A percentile compares a stretch with the other conserved stretches of the same genome.
Conservation (phyloP, 2,797 vertebrate genomes). For the Silurus aristotelis region DNA sequence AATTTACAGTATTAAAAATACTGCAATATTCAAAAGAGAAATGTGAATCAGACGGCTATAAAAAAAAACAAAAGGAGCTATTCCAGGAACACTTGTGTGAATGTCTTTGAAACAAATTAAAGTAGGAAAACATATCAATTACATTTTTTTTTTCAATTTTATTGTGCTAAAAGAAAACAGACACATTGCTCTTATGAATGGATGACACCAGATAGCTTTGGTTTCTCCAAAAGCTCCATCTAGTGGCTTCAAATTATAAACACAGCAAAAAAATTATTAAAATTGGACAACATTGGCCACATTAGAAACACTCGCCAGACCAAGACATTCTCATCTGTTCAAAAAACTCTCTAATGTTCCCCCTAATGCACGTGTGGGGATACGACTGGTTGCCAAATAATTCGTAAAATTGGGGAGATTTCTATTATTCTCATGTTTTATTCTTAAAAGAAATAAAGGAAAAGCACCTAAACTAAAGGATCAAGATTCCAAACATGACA, state of each 20-base stretch:
- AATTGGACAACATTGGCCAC: neutral
- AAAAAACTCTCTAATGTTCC: no score
- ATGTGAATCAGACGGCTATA: neutral
- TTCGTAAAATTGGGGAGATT: no score
- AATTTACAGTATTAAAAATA: constrained; percentile 74
- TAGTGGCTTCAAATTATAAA: constrained; percentile 59
- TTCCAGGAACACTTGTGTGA: neutral
- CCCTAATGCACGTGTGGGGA: no score
- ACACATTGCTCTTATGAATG: constrained; percentile 55
- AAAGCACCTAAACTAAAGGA: neutral
- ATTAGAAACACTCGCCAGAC: neutral
- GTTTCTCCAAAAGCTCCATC: constrained; percentile 70
- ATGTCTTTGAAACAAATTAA: neutral
- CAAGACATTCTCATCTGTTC: neutral
- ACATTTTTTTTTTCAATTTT: neutral
- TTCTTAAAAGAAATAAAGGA: neutral
- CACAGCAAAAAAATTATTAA: neutral
- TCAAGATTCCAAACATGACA: neutral
- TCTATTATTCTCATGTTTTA: no score
- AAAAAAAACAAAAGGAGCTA: constrained; percentile 3
- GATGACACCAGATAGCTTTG: constrained; percentile 57
- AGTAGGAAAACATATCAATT: constrained; percentile 5
- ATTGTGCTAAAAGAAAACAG: constrained; percentile 9
- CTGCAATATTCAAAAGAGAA: constrained; percentile 42
- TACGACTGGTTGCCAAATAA: no score